phyloP scores from a whole-genome alignment of 2,797 vertebrate genomes.

The Trematomus bernacchii region DNA sequence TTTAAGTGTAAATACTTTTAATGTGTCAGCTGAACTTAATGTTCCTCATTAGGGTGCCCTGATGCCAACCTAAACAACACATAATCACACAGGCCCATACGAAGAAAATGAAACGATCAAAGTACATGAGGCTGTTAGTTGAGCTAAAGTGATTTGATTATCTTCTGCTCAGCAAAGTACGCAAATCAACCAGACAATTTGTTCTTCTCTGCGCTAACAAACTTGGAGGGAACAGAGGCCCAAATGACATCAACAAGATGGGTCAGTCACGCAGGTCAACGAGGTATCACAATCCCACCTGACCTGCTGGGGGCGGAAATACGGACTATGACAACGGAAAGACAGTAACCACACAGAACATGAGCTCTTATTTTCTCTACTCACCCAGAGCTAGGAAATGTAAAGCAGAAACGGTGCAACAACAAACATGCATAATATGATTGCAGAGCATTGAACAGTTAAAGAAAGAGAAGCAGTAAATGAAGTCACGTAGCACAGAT shows the following conservation, averaged over 20 bases:
- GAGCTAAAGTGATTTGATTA: constrained; percentile 55
- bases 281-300: not conserved
- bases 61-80: constrained; percentile 23
- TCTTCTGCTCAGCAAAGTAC: constrained; percentile 34
- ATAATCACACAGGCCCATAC: not conserved
- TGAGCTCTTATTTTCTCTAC: not conserved
- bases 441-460: constrained; percentile 12
- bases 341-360: not conserved
- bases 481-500: not conserved
- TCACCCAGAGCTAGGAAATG: not conserved
- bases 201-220: constrained; percentile 24
- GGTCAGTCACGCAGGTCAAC: not conserved
- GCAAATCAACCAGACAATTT: constrained; percentile 10
- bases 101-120: constrained; percentile 17
- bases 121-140: constrained; percentile 9
- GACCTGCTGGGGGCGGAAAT: not conserved
- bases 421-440: not conserved
- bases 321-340: not conserved
- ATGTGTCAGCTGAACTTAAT: not conserved
- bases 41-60: constrained; percentile 4
- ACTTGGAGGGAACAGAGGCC: constrained; percentile 10
- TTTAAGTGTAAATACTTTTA: not conserved
- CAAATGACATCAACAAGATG: constrained; percentile 31
- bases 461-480: constrained; percentile 2
- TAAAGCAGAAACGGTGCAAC: not conserved